Evolutionary conservation across 2,113 vertebrate genomes (phyloP).

Genomic region (Gopherus flavomarginatus): DNA sequence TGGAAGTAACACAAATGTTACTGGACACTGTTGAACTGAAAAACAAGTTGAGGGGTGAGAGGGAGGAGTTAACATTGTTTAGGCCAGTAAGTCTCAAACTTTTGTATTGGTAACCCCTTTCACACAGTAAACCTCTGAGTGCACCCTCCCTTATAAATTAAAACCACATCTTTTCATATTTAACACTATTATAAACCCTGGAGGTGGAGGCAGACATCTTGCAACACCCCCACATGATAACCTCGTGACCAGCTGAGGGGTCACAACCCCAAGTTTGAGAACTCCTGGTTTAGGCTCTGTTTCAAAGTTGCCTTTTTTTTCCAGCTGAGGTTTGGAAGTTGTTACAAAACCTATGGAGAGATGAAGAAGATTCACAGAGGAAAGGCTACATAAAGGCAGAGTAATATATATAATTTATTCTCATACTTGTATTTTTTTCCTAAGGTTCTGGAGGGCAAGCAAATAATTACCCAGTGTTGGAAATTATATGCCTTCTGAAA

Average conservation of each 20-base stretch:
- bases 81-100: too few relatives aligned
- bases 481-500: conserved; percentile 59
- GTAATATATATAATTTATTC: conserved; percentile 68
- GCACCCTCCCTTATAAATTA: too few relatives aligned
- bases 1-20: neutral
- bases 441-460: conserved; percentile 57
- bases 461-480: conserved; percentile 50
- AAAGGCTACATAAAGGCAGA: conserved; percentile 24
- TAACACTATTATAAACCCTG: too few relatives aligned
- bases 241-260: too few relatives aligned
- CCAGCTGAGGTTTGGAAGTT: conserved; percentile 5
- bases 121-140: too few relatives aligned
- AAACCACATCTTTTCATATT: too few relatives aligned
- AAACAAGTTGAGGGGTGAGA: fast-evolving
- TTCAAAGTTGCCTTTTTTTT: conserved; percentile 1
- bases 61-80: fast-evolving
- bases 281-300: neutral
- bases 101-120: too few relatives aligned
- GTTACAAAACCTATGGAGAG: conserved; percentile 24
- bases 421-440: conserved; percentile 63
- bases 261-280: too few relatives aligned
- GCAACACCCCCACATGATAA: too few relatives aligned
- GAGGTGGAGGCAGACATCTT: too few relatives aligned
- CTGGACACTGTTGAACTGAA: neutral
- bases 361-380: conserved; percentile 3